Evolutionary conservation across 2,888 invertebrate species (phyloP), one percentile per base, ranked within the genome.

Genomic region (Xestobium rufovillosum): DNA sequence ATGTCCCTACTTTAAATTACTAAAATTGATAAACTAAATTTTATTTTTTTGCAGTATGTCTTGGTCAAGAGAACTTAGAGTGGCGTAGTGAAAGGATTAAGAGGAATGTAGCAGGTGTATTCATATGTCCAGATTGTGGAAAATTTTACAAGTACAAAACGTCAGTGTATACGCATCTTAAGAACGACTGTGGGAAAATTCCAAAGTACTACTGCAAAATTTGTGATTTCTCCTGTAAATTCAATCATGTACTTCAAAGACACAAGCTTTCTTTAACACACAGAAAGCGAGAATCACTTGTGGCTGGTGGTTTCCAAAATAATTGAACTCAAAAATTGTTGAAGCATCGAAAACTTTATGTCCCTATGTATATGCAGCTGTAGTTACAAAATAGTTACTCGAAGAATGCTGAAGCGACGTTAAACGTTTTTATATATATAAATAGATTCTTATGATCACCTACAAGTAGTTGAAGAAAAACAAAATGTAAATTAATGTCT

Each of bases 111-210:
- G 41, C 36, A n/a, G 57, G 57, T 3, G 47, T 54, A 17, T 56
- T 49, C 37, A 38, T 55, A n/a, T 82, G 82, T 65, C 74, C 73
- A 44, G 70, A 69, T 42, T 88, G 87, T 61, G 78, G 78, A 41
- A 87, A 85, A 67, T 74, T 75, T 38, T 88, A 87, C 70, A 79
- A 78, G 62, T 76, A 78, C 64, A 81, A 80, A 59, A 78, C 81
- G 36, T 83, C 81, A 9, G 68, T 84, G 32, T 79, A 77, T 57
- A 76, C 83, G 34, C 84, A 84, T 61, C 71, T 78, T 53, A 76
- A 76, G 57, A 78, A 80, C 63, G 83, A 83, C 59, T 85, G 85
- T 59, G 74, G 76, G 6, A 53, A 56, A 38, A 32, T 41, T 3
- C 59, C 55, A 3, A 46, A 49, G 39, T 60, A 56, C 35, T 45